These are phyloP conservation scores for Epizoanthus scotinus DNA, from an alignment of 92 coral and sea anemone genomes.

Conservation along the genomic window DNA sequence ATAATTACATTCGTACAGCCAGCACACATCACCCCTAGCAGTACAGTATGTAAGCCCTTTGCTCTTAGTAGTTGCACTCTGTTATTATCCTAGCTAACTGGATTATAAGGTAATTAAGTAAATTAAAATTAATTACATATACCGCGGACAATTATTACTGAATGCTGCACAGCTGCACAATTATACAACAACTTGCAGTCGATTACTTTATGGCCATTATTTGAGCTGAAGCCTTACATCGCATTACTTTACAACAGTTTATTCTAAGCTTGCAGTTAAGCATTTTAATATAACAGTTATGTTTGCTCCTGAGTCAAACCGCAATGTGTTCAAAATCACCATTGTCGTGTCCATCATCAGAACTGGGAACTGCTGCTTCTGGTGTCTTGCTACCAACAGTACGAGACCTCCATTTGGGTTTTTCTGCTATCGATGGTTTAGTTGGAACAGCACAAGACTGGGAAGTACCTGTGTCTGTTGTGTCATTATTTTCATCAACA, in stretches of 20 bases:
- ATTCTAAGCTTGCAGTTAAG: background rate
- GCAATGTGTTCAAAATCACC: conserved; percentile 43
- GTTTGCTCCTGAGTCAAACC: background rate
- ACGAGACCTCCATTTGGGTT: conserved; percentile 25
- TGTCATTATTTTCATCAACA: background rate
- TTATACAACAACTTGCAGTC: background rate
- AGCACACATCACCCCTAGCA: too few species aligned
- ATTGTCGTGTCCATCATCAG: conserved; percentile 28
- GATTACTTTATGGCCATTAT: background rate
- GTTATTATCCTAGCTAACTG: too few species aligned
- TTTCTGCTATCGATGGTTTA: conserved; percentile 17
- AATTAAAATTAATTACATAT: too few species aligned
- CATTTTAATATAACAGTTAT: background rate
- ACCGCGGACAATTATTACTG: too few species aligned
- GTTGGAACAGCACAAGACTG: background rate
- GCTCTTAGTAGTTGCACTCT: too few species aligned
- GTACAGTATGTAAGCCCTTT: too few species aligned
- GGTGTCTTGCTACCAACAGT: conserved; percentile 21
- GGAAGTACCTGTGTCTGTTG: background rate
- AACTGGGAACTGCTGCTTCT: background rate
- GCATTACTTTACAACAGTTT: conserved; percentile 9
- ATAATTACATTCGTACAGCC: too few species aligned
- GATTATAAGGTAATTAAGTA: too few species aligned
- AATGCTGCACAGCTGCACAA: background rate
- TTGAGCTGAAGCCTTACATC: background rate